phyloP scores from a whole-genome alignment of 2,888 invertebrate species.

The Asteroscopus sphinx region DNA sequence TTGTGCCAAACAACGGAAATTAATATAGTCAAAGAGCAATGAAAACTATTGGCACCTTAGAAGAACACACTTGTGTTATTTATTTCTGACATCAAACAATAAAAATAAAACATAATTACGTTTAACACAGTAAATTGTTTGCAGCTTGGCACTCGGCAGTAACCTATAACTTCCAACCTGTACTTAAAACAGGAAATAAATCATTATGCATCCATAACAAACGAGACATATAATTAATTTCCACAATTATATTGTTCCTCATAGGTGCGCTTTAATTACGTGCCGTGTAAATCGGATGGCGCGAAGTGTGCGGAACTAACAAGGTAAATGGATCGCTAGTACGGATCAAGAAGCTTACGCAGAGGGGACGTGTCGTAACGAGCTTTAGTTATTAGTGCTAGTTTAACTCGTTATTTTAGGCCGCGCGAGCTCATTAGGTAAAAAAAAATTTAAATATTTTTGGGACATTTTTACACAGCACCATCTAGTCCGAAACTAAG shows the following conservation, averaged over 20 bases:
- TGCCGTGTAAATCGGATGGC: slow-evolving; percentile 41
- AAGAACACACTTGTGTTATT: neutral
- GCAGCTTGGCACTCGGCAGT: slow-evolving; percentile 14
- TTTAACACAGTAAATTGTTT: slow-evolving; percentile 4
- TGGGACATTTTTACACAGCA: too few species aligned
- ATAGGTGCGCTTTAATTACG: slow-evolving; percentile 28
- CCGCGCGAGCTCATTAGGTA: too few species aligned
- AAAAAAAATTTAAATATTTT: too few species aligned
- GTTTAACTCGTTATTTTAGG: slow-evolving; percentile 38
- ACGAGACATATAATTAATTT: slow-evolving; percentile 14
- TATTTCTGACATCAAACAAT: neutral
- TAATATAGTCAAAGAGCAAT: too few species aligned
- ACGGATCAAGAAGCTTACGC: slow-evolving; percentile 53
- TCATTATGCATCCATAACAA: slow-evolving; percentile 5
- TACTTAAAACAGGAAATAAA: slow-evolving; percentile 21
- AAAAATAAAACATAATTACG: neutral
- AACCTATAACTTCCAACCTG: slow-evolving; percentile 15
- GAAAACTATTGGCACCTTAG: too few species aligned
- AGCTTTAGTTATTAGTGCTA: slow-evolving; percentile 51
- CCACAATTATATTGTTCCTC: slow-evolving; percentile 20
- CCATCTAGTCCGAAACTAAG: too few species aligned
- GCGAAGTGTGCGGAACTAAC: slow-evolving; percentile 55
- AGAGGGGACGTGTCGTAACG: slow-evolving; percentile 51
- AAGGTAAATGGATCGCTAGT: slow-evolving; percentile 50
- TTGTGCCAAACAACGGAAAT: too few species aligned